Base-by-base conservation (phyloP, 2,113 vertebrate species). In the Carollia perspicillata region DNA sequence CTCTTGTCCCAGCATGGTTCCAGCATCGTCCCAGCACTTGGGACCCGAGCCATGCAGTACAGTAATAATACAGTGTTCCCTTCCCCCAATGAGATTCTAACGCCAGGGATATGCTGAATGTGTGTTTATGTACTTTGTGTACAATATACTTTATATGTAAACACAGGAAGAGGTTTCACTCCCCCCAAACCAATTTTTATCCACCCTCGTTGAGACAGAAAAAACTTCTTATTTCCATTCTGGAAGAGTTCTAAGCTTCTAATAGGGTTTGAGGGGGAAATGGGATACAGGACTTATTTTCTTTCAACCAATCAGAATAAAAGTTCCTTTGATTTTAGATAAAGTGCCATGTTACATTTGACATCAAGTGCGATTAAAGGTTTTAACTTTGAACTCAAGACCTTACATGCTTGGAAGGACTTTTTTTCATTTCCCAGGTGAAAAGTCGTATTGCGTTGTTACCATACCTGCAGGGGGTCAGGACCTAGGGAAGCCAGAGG, bases 351-450 rank as follows among this genome's bases (percentile, higher is more conserved):
- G 94, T 79, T 75, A 47, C n/a, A 84, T 81, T 81, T 90, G 51
- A 85, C 10, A 60, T 53, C 18, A 11, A 66, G 47, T 30, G 30
- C 44, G 49, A 66, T 86, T 89, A 79, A n/a, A 65, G 69, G 35
- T 68, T 86, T 94, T 78, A 18, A 89, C 42, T 89, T 93, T 40
- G 93, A 28, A 85, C 65, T 91, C 78, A 93, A 93, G n/a, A 55
- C 49, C 79, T 58, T 74, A 60, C 79, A 95, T 74, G n/a, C 83
- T 95, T 74, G 53, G 20, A 83, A 94, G 37, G n/a, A 47, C 63
- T 93, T 30, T 60, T 84, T 63, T 78, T 88, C 33, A 37, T 84
- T 60, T 84, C 14, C 6, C 55, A 83, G 5, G 49, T 40, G 74
- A 26, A 40, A 72, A 47, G 33, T 33, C 55, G 78, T 77, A 22